These are phyloP conservation scores for Cirrhinus mrigala DNA, from an alignment of 2,797 vertebrate species.

Conservation along the genomic window DNA sequence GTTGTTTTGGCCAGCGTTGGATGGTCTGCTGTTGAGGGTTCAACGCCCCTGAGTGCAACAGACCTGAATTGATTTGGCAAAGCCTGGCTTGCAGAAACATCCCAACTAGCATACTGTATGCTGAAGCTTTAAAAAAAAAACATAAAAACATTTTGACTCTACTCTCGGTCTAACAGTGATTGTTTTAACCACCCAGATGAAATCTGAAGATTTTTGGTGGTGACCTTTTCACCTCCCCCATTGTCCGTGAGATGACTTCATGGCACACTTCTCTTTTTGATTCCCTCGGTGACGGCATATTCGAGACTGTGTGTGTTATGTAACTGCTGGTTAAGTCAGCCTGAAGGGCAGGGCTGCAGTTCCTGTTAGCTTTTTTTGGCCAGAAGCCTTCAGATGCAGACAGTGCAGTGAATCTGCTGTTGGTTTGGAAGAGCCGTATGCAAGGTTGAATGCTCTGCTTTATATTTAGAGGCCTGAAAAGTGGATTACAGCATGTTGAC, in stretches of 20 bases:
- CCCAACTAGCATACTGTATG: background rate
- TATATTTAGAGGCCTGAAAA: background rate
- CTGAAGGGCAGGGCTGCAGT: conserved; percentile 29
- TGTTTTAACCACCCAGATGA: conserved; percentile 7
- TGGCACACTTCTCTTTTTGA: conserved; percentile 8
- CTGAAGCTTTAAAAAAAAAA: background rate
- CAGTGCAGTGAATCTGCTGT: background rate
- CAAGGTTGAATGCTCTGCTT: background rate
- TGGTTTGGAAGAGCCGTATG: background rate
- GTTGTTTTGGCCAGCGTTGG: background rate
- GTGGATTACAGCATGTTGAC: conserved; percentile 6
- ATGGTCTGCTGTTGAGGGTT: conserved; percentile 8
- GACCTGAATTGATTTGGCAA: conserved; percentile 38
- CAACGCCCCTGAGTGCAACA: background rate
- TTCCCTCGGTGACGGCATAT: background rate
- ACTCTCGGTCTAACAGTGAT: background rate
- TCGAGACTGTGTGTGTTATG: conserved; percentile 11
- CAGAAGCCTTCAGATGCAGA: background rate
- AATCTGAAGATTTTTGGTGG: conserved; percentile 5
- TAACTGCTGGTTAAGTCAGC: conserved; percentile 36
- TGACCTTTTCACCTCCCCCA: conserved; percentile 13
- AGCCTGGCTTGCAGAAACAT: background rate
- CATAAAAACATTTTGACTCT: background rate
- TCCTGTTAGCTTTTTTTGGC: conserved; percentile 12
- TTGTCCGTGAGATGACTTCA: background rate